Evolutionary conservation across 2,888 invertebrate species (phyloP).

Genomic region (Ophion slaviceki): DNA sequence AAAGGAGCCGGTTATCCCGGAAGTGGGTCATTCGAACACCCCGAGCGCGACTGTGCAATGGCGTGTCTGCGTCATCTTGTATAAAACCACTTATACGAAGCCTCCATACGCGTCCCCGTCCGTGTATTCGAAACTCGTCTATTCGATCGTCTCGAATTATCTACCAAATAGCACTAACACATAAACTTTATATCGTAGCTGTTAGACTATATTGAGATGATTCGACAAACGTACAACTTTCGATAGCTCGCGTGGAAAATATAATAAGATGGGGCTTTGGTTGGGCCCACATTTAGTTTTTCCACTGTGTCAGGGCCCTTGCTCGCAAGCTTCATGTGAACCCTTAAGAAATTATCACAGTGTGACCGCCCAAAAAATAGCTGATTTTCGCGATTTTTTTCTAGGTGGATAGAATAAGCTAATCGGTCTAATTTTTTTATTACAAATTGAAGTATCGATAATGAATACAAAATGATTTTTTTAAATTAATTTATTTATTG

Average conservation of each 20-base stretch:
- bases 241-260: not conserved
- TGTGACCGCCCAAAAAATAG: no score
- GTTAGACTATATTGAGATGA: no score
- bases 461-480: no score
- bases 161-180: not conserved
- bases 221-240: no score
- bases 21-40: conserved; percentile 66
- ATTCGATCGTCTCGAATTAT: conserved; percentile 46
- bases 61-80: conserved; percentile 56
- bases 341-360: not conserved
- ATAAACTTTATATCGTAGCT: not conserved
- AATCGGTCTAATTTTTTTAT: no score
- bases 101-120: conserved; percentile 38
- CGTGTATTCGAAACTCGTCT: conserved; percentile 46
- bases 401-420: no score
- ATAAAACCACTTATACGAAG: not conserved
- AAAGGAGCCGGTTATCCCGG: conserved; percentile 62
- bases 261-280: not conserved
- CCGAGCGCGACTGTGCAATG: conserved; percentile 47
- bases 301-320: not conserved
- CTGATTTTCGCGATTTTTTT: no score
- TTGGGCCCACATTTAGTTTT: not conserved
- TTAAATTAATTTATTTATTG: no score
- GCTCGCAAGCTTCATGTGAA: not conserved
- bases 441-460: no score